These are phyloP conservation scores for Drosophila auraria DNA, from an alignment of 1,140 invertebrate species.

Conservation along the genomic window DNA sequence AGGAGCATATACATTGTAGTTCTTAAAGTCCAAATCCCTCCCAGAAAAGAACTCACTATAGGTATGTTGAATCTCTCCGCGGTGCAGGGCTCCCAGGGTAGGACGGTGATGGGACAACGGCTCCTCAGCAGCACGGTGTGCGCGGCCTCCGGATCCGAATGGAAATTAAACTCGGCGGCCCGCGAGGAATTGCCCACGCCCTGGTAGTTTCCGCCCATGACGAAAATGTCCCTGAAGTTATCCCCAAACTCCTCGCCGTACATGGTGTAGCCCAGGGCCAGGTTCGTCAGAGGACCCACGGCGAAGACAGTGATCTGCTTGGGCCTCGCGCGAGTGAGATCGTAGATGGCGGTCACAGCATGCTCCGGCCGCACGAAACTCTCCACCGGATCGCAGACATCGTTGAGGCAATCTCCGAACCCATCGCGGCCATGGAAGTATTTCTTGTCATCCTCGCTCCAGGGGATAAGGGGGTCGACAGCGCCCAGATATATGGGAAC, in stretches of 20 bases:
- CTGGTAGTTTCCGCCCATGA: conserved; percentile 92
- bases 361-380: conserved; percentile 60
- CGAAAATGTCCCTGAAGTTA: conserved; percentile 88
- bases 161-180: conserved; percentile 93
- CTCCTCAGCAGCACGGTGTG: conserved; percentile 88
- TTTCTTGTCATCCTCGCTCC: conserved; percentile 47
- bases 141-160: conserved; percentile 91
- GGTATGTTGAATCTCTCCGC: conserved; percentile 82
- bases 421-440: conserved; percentile 87
- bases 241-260: conserved; percentile 87
- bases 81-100: conserved; percentile 89
- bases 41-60: conserved; percentile 84
- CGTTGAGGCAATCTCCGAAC: conserved; percentile 87
- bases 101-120: conserved; percentile 87
- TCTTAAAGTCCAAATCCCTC: background rate
- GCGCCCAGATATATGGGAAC: conserved; percentile 89
- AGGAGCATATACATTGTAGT: background rate
- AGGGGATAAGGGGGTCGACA: conserved; percentile 85
- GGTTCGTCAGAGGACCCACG: conserved; percentile 91
- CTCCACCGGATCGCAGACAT: conserved; percentile 28
- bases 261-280: conserved; percentile 90
- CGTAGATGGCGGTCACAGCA: conserved; percentile 85
- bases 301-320: conserved; percentile 88
- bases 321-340: conserved; percentile 83
- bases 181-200: conserved; percentile 89